These are phyloP conservation scores for Oenanthe oenanthe DNA, from an alignment of 2,113 vertebrate species.

Conservation along the genomic window DNA sequence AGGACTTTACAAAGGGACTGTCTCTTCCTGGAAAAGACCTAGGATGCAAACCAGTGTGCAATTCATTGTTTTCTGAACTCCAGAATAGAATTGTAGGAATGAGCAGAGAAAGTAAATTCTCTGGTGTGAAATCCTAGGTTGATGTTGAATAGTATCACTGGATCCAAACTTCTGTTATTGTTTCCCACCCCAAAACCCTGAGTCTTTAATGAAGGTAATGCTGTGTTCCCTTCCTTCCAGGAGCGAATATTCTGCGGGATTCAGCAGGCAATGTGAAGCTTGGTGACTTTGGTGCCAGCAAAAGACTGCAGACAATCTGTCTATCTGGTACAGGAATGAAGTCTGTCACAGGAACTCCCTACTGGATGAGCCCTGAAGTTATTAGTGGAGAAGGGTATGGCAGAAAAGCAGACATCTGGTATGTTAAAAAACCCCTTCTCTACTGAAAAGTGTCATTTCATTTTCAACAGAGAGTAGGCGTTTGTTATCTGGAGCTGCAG, in stretches of 20 bases:
- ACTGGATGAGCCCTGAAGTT: conserved; percentile 99
- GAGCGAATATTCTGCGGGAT: conserved; percentile 96
- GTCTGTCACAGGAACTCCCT: conserved; percentile 96
- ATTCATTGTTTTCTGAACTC: neutral
- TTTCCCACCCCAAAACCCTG: neutral
- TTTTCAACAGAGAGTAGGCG: neutral
- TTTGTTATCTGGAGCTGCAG: neutral
- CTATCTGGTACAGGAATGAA: conserved; percentile 97
- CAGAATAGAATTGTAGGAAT: neutral
- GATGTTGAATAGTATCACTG: neutral
- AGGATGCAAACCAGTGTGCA: neutral
- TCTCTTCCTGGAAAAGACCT: neutral
- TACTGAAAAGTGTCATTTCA: neutral
- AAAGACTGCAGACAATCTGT: conserved; percentile 96
- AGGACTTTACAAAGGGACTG: neutral
- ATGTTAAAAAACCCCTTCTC: conserved; percentile 37
- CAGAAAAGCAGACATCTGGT: conserved; percentile 98
- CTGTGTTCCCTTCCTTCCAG: conserved; percentile 68
- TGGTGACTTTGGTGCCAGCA: conserved; percentile 97
- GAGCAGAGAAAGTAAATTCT: neutral
- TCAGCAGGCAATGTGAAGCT: conserved; percentile 97
- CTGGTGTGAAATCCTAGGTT: neutral
- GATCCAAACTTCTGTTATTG: neutral
- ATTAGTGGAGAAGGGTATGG: conserved; percentile 98
- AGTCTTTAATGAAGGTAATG: neutral